Evolutionary conservation across 2,888 invertebrate genomes (phyloP), one percentile per base, ranked within the genome.

Genomic region (Neria commutata): DNA sequence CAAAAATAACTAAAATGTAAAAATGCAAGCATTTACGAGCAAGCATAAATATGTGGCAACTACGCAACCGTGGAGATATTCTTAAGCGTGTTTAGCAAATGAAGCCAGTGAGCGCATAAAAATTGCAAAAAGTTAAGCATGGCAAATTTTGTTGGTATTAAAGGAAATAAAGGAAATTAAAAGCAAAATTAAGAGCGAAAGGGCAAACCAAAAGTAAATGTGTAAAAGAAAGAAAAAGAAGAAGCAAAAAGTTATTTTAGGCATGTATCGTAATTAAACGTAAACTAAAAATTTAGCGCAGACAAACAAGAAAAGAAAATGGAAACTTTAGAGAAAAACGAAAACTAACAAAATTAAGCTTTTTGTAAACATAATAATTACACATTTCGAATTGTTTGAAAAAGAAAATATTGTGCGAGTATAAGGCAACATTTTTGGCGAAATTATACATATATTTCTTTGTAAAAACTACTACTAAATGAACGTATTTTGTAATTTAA

Each of bases 371-470:
- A n/a, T n/a, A n/a, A n/a, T n/a, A n/a, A n/a, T n/a, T n/a, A n/a
- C n/a, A n/a, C n/a, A n/a, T n/a, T n/a, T n/a, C n/a, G n/a, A n/a
- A n/a, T n/a, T n/a, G n/a, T 29, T 19, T 50, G 23, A 19, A 21
- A n/a, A 53, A 45, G 24, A 54, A 34, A n/a, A 14, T 6, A 51
- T n/a, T n/a, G n/a, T n/a, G n/a, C n/a, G n/a, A n/a, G n/a, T n/a
- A n/a, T 54, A 59, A 58, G 47, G 58, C 16, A 54, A 59, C 23
- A 25, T 59, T 52, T 62, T 56, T 56, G 55, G 56, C 47, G 54
- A 58, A 62, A 57, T 29, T 50, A n/a, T n/a, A n/a, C n/a, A 78
- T 79, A 78, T n/a, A 78, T 79, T 79, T 79, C 78, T 79, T 79
- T 79, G 78, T 79, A 78, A 77, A 75, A 67, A 65, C 26, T 53